These are phyloP conservation scores for Luscinia megarhynchos DNA, from an alignment of 2,797 vertebrate genomes.

Conservation along the genomic window DNA sequence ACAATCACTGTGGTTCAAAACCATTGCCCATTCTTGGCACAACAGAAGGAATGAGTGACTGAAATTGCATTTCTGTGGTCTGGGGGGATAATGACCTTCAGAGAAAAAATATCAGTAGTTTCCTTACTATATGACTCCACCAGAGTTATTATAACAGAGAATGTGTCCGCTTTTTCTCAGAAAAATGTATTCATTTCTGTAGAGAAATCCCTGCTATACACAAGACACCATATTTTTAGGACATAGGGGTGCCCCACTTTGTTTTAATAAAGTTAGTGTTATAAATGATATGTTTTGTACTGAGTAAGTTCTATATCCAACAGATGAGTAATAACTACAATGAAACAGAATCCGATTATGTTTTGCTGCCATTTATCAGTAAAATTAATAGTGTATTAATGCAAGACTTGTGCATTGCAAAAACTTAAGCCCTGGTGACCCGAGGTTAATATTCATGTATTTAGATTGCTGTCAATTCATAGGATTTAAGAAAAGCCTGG, in stretches of 20 bases:
- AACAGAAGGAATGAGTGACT: background rate
- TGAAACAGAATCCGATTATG: background rate
- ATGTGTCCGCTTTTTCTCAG: background rate
- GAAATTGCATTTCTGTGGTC: background rate
- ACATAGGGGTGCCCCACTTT: background rate
- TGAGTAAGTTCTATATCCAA: background rate
- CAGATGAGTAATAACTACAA: background rate
- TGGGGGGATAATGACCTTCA: background rate
- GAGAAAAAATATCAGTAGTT: background rate
- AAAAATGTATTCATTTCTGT: background rate
- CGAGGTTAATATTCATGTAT: conserved; percentile 30
- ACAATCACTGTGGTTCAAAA: background rate
- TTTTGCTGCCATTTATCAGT: background rate
- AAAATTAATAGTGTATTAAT: background rate
- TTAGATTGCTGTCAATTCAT: conserved; percentile 32
- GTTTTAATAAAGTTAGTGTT: background rate
- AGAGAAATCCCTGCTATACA: background rate
- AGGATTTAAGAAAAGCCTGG: conserved; percentile 41
- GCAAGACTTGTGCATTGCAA: background rate
- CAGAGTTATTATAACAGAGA: background rate
- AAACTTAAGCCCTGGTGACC: conserved; percentile 29
- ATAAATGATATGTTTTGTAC: background rate
- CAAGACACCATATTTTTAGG: background rate
- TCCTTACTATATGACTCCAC: background rate
- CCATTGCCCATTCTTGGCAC: background rate